Evolutionary conservation across 2,797 vertebrate species (phyloP).

Genomic region (Scarus forsteni): DNA sequence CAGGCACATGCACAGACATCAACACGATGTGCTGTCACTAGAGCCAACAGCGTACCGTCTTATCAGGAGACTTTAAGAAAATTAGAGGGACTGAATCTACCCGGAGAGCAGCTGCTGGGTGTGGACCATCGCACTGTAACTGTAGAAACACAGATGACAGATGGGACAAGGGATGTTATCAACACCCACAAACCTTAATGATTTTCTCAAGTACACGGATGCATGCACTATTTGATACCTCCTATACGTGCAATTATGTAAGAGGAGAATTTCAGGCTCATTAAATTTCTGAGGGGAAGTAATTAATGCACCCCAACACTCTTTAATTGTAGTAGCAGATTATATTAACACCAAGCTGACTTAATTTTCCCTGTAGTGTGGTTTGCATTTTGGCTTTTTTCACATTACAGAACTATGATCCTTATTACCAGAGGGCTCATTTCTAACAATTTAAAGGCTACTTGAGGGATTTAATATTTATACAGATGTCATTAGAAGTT

Average conservation of each 20-base stretch:
- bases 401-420: background rate
- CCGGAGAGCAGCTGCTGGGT: slow-evolving; percentile 60
- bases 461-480: too few relatives aligned
- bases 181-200: slow-evolving; percentile 64
- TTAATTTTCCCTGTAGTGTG: background rate
- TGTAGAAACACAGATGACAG: slow-evolving; percentile 73
- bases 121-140: slow-evolving; percentile 64
- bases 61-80: slow-evolving; percentile 64
- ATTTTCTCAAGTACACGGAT: slow-evolving; percentile 49
- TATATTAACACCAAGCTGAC: background rate
- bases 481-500: too few relatives aligned
- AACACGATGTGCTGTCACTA: slow-evolving; percentile 30
- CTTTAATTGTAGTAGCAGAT: background rate
- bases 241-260: slow-evolving; percentile 36
- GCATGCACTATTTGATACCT: slow-evolving; percentile 43
- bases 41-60: slow-evolving; percentile 49
- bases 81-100: slow-evolving; percentile 56
- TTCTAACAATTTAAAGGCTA: too few relatives aligned
- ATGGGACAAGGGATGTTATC: slow-evolving; percentile 71
- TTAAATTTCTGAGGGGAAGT: slow-evolving; percentile 31
- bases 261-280: slow-evolving; percentile 39
- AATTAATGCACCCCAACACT: background rate
- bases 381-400: background rate
- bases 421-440: too few relatives aligned
- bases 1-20: slow-evolving; percentile 27